Evolutionary conservation across 2,113 vertebrate species (phyloP).

Genomic region (Pogona vitticeps): DNA sequence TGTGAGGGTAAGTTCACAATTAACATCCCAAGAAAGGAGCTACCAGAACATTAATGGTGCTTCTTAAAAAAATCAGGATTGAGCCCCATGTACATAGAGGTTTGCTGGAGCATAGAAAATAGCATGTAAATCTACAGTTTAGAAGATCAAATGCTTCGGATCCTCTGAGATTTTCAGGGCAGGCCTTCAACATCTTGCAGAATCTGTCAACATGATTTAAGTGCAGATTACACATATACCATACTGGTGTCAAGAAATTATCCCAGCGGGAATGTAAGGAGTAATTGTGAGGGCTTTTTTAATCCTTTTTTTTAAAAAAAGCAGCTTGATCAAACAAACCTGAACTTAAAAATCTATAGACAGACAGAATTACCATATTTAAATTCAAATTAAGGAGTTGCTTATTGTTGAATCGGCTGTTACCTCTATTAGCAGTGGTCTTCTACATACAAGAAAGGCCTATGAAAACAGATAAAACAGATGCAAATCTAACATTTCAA

Average conservation of each 20-base stretch:
- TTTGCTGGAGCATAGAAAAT: neutral
- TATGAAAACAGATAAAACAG: too few relatives aligned
- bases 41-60: neutral
- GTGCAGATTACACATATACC: slow-evolving; percentile 6
- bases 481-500: too few relatives aligned
- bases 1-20: too few relatives aligned
- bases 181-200: neutral
- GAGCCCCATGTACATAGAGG: slow-evolving; percentile 16
- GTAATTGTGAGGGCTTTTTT: neutral
- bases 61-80: slow-evolving; percentile 8
- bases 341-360: neutral
- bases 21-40: neutral
- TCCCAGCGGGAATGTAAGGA: neutral
- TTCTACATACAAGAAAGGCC: too few relatives aligned
- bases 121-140: neutral
- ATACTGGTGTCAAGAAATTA: neutral
- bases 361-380: neutral
- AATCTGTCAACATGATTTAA: too few relatives aligned
- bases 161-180: slow-evolving; percentile 27
- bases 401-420: neutral
- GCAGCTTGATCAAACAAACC: slow-evolving; percentile 8
- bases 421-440: too few relatives aligned
- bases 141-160: slow-evolving; percentile 13
- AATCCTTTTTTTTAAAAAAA: neutral
- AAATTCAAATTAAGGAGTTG: slow-evolving; percentile 11